phyloP scores from a whole-genome alignment of 2,888 invertebrate species.

The Synergus gifuensis region DNA sequence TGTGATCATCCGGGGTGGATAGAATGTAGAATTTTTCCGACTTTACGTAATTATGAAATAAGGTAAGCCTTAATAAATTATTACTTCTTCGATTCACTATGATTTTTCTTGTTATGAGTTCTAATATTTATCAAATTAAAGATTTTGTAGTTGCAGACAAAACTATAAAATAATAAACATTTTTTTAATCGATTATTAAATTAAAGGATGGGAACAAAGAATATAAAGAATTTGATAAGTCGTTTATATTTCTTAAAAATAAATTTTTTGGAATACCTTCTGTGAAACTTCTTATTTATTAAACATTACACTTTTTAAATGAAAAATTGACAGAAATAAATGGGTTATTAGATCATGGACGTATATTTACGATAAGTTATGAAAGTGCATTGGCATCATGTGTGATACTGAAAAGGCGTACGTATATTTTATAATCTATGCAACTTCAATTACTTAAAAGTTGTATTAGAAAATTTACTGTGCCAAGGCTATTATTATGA shows the following conservation, averaged over 20 bases:
- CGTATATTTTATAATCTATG: not conserved
- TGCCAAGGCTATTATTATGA: slow-evolving; percentile 34
- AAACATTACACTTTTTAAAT: not conserved
- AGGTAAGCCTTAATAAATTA: slow-evolving; percentile 44
- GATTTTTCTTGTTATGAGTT: not conserved
- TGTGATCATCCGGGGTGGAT: not conserved
- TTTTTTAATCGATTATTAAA: too few species aligned
- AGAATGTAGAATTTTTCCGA: slow-evolving; percentile 31
- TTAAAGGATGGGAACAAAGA: too few species aligned
- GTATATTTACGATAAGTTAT: slow-evolving; percentile 16
- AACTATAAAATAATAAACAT: too few species aligned
- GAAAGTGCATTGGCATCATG: slow-evolving; percentile 22
- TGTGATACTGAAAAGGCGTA: slow-evolving; percentile 18
- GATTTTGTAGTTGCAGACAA: not conserved
- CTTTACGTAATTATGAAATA: slow-evolving; percentile 33
- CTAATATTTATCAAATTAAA: not conserved
- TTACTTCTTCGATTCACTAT: not conserved
- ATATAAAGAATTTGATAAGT: too few species aligned
- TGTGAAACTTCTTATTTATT: not conserved
- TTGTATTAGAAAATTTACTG: slow-evolving; percentile 2
- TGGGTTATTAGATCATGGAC: not conserved
- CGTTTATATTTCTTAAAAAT: too few species aligned
- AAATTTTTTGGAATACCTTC: not conserved
- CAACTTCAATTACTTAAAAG: slow-evolving; percentile 32
- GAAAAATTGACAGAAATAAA: not conserved